Percentiles rank a stretch among this genome's conserved stretches.
Evolutionary conservation across 2,113 vertebrate genomes (phyloP).

Genomic region (Strix uralensis): DNA sequence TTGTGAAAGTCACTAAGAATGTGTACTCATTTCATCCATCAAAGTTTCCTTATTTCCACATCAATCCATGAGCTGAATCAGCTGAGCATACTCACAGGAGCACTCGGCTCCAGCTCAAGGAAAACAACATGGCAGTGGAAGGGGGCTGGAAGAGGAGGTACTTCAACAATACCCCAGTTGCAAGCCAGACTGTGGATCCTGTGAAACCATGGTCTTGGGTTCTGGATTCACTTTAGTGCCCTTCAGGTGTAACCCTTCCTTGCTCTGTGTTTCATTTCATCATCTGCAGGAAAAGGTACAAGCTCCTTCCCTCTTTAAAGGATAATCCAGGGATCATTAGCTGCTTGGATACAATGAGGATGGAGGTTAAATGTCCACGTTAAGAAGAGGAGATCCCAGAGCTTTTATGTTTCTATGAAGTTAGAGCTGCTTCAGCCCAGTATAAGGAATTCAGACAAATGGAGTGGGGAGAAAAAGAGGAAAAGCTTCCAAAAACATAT

Average conservation of each 20-base stretch:
- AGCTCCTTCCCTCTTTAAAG: background rate
- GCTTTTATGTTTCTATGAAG: background rate
- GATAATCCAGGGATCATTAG: background rate
- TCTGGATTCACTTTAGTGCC: background rate
- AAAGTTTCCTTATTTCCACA: background rate
- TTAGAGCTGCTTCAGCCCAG: background rate
- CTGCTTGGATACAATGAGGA: background rate
- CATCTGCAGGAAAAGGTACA: background rate
- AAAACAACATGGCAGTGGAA: background rate
- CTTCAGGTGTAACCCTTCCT: background rate
- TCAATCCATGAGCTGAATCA: background rate
- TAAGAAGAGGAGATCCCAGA: background rate
- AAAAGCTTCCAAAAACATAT: background rate
- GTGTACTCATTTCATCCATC: background rate
- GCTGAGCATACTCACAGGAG: background rate
- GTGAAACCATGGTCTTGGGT: background rate
- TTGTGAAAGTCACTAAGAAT: background rate
- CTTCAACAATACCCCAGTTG: background rate
- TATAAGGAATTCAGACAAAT: background rate
- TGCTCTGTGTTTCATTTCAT: background rate
- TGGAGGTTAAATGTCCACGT: background rate
- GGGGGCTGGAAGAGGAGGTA: background rate
- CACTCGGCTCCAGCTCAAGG: background rate
- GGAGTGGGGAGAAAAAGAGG: background rate
- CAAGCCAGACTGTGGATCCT: background rate